phyloP scores from a whole-genome alignment of 1,140 invertebrate species.

The Sminthurides bifidus region DNA sequence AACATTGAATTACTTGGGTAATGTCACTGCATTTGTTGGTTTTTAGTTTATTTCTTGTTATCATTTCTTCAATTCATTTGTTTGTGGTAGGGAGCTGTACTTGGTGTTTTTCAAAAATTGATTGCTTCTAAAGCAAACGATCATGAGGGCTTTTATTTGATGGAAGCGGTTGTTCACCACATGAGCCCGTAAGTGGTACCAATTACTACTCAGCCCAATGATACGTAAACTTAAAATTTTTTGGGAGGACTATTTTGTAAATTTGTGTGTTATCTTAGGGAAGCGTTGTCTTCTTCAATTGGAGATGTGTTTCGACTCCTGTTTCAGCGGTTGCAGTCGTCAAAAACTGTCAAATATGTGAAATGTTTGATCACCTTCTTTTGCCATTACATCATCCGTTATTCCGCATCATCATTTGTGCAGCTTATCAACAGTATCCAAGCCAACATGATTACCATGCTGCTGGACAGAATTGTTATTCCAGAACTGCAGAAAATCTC shows the following conservation, averaged over 20 bases:
- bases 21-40: neutral
- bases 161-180: conserved; percentile 70
- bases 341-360: conserved; percentile 89
- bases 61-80: neutral
- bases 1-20: conserved; percentile 9
- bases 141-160: conserved; percentile 86
- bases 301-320: conserved; percentile 81
- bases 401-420: conserved; percentile 57
- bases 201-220: neutral
- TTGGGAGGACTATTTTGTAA: neutral
- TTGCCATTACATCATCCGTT: conserved; percentile 67
- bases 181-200: conserved; percentile 42
- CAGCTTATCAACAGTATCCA: conserved; percentile 76
- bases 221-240: neutral
- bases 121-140: conserved; percentile 91
- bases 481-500: conserved; percentile 74
- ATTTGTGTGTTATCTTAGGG: neutral
- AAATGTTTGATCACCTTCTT: conserved; percentile 82
- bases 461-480: conserved; percentile 75
- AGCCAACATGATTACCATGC: conserved; percentile 83
- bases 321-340: conserved; percentile 79
- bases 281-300: conserved; percentile 36
- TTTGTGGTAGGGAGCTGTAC: conserved; percentile 57
- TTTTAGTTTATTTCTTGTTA: conserved; percentile 12
- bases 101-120: conserved; percentile 93